phyloP scores from a whole-genome alignment of 2,888 invertebrate species.

The Leptopilina myrica region DNA sequence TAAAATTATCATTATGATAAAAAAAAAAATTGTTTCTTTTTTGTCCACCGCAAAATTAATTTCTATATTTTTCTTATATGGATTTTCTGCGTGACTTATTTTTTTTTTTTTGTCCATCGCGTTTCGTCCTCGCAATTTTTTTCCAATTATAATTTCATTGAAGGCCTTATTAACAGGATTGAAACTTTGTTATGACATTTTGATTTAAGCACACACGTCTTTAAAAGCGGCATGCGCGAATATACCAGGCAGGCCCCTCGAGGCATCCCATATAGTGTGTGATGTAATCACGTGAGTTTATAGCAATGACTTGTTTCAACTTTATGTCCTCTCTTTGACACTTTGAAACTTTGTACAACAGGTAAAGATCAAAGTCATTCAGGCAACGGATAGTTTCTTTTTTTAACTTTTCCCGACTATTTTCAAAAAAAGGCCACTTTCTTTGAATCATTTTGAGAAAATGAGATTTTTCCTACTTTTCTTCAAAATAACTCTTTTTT shows the following conservation, averaged over 20 bases:
- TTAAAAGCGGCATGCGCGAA: slow-evolving; percentile 14
- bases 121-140: not conserved
- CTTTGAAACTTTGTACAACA: not conserved
- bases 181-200: slow-evolving; percentile 27
- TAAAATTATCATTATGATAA: too few species aligned
- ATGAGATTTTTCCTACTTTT: too few species aligned
- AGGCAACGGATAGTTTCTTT: not conserved
- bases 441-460: too few species aligned
- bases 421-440: too few species aligned
- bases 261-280: slow-evolving; percentile 53
- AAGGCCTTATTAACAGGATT: slow-evolving; percentile 16
- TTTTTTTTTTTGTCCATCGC: too few species aligned
- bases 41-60: too few species aligned
- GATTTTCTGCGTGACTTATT: too few species aligned
- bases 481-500: too few species aligned
- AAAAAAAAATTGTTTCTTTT: too few species aligned
- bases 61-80: too few species aligned
- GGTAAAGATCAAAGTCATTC: slow-evolving; percentile 27
- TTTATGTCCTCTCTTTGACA: slow-evolving; percentile 33
- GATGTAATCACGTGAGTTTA: slow-evolving; percentile 73
- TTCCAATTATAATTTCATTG: slow-evolving; percentile 25
- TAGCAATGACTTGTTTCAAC: slow-evolving; percentile 68
- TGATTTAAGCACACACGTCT: slow-evolving; percentile 30
- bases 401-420: too few species aligned
- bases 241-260: slow-evolving; percentile 1